Evolutionary conservation across 2,113 vertebrate genomes (phyloP), one percentile per base, ranked within the genome.

Genomic region (Ploceus nigricollis): DNA sequence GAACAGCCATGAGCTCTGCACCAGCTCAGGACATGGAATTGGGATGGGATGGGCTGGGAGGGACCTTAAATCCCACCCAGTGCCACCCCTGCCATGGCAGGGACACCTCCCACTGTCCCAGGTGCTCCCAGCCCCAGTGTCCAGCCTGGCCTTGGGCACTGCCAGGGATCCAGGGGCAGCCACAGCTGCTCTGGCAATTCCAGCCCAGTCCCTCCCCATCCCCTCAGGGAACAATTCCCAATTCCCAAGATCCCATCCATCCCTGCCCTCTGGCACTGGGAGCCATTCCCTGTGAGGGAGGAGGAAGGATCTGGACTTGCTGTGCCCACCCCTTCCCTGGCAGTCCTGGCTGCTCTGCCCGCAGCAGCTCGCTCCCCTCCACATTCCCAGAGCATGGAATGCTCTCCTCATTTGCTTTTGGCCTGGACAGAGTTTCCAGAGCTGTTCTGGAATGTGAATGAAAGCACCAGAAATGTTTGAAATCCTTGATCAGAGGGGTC

Each of bases 321-420:
- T 65, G 80, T 68, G 71, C 95, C 82, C 95, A 91, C 61, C 77
- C 69, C 65, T 57, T 85, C 61, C 58, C 14, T 12, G 12, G 5
- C n/a, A 90, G 85, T 51, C 42, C 90, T 25, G 33, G 91, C 96
- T 96, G 94, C 6, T 48, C n/a, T 23, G 85, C 42, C 42, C 6
- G 94, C 68, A 83, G 91, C 82, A 96, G 57, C 44, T 85, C 31
- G 11, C 87, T 71, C 11, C 21, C 19, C 68, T 15, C 13, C 19
- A 7, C 21, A 27, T 17, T 54, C 44, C 15, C 39, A 68, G 72
- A 61, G 48, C 50, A 37, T 57, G 11, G 17, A 42, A 7, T 13
- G 50, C 25, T 60, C 69, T 25, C 8, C 3, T 66, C 40, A 6
- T n/a, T 27, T 37, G 33, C 42, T 51, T 71, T 50, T 47, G 31